Evolutionary conservation across 2,113 vertebrate species (phyloP).

Genomic region (Pelusios castaneus): DNA sequence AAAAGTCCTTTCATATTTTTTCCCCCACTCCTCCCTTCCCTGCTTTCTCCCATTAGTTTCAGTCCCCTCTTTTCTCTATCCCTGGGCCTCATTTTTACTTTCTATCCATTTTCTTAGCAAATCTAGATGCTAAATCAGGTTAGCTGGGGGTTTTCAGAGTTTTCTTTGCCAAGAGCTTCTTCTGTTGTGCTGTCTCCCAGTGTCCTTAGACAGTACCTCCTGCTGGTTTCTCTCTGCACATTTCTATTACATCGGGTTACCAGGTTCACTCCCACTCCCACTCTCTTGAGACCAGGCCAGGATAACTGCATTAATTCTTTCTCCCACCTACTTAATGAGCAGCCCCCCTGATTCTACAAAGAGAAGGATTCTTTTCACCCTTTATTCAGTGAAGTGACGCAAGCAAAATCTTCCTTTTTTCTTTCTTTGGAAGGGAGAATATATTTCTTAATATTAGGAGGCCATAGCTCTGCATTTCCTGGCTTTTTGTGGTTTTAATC

Average conservation of each 20-base stretch:
- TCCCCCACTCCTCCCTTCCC: not conserved
- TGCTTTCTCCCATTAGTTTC: not conserved
- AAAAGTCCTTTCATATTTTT: not conserved
- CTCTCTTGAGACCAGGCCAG: not conserved
- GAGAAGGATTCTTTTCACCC: slow-evolving; percentile 24
- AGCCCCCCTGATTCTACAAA: not conserved
- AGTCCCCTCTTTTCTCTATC: not conserved
- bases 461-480: not conserved
- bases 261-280: not conserved
- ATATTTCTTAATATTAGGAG: not conserved
- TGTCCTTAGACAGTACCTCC: not conserved
- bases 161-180: not conserved
- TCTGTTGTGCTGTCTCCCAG: not conserved
- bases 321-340: not conserved
- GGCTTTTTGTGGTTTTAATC: not conserved
- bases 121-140: not conserved
- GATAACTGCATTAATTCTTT: not conserved
- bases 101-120: not conserved
- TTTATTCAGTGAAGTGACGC: not conserved
- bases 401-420: not conserved
- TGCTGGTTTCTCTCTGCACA: not conserved
- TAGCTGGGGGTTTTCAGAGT: not conserved
- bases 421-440: not conserved
- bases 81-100: not conserved
- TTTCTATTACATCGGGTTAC: not conserved